Conservation (phyloP, 2,888 invertebrate genomes). For the Pterobdella sp. region DNA sequence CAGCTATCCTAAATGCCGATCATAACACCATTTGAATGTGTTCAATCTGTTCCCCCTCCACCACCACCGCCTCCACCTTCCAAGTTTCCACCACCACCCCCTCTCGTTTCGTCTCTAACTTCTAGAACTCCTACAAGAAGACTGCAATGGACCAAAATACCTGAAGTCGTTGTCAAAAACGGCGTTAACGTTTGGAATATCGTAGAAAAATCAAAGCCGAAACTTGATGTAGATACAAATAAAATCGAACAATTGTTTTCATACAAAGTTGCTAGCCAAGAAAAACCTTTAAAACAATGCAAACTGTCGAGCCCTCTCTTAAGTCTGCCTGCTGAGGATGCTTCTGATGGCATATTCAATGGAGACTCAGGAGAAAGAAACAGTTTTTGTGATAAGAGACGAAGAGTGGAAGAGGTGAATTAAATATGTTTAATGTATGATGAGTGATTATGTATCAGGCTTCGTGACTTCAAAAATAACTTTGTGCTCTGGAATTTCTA, state of each 20-base stretch:
- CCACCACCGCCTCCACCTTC: neutral
- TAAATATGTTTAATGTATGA: no score
- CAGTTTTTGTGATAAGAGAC: neutral
- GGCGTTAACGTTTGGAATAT: neutral
- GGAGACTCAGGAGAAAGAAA: neutral
- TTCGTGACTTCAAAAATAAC: no score
- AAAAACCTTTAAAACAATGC: neutral
- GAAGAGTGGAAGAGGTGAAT: constrained; percentile 4
- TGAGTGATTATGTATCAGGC: no score
- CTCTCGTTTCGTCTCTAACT: neutral
- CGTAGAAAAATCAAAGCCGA: constrained; percentile 37
- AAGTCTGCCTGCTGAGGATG: neutral
- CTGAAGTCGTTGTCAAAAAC: neutral
- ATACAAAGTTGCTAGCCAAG: constrained; percentile 34
- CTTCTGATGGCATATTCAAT: neutral
- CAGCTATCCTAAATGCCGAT: neutral
- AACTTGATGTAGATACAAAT: constrained; percentile 45
- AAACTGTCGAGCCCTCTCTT: neutral
- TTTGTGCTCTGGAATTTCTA: no score
- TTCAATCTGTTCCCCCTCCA: neutral
- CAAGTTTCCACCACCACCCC: neutral
- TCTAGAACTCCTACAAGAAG: neutral
- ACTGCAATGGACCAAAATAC: constrained; percentile 7
- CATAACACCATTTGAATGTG: neutral
- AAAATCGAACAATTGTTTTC: constrained; percentile 48